These are phyloP conservation scores for Eulemur rubriventer DNA, from an alignment of 2,797 vertebrate species.

Conservation along the genomic window DNA sequence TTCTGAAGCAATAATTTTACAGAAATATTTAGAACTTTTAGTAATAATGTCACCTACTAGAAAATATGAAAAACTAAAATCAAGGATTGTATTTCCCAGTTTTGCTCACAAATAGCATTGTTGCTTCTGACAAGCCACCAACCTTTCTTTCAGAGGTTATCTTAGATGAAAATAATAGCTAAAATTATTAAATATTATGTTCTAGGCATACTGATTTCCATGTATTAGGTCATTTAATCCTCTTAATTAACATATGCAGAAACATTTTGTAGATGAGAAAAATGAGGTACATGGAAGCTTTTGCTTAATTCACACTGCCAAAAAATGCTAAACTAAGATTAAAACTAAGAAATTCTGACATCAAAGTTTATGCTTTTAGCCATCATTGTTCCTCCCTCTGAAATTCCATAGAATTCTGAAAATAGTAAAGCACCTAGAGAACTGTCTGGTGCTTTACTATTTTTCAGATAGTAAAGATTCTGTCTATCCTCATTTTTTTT, in stretches of 20 bases:
- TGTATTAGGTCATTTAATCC: background rate
- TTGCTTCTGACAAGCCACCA: background rate
- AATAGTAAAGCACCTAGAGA: background rate
- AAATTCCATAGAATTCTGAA: background rate
- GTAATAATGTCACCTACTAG: background rate
- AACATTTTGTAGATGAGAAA: background rate
- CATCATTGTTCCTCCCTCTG: background rate
- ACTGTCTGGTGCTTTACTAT: too few species aligned
- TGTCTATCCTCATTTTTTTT: background rate
- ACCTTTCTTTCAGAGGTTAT: background rate
- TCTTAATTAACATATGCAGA: background rate
- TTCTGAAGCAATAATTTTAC: background rate
- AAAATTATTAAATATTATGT: background rate
- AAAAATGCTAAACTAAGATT: background rate
- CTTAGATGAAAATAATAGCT: background rate
- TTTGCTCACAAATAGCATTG: background rate
- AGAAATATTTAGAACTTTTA: constrained; percentile 9
- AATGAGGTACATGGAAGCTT: background rate
- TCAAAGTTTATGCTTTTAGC: background rate
- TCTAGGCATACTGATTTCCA: background rate
- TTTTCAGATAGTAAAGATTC: background rate
- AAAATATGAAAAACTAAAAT: background rate
- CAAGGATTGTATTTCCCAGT: background rate
- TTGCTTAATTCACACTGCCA: background rate
- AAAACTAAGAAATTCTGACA: background rate